Percentiles rank a stretch among this genome's conserved stretches.
Conservation (phyloP, 2,113 vertebrate species). For the Seriola aureovittata region DNA sequence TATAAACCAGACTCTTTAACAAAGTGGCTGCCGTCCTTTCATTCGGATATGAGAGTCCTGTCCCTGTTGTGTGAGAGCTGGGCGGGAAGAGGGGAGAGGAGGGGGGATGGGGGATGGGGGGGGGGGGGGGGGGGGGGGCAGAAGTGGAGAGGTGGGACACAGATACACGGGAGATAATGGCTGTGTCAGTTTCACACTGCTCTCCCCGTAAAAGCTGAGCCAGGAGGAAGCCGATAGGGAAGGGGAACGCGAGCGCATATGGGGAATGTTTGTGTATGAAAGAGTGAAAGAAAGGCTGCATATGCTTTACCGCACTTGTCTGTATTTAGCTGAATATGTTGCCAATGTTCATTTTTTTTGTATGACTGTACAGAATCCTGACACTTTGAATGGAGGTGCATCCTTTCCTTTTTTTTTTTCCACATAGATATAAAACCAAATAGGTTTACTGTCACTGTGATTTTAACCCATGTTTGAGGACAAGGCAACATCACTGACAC, state of each 20-base stretch:
- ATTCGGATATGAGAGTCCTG: constrained; percentile 22
- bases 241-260: constrained; percentile 15
- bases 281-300: not conserved
- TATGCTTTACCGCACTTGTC: not conserved
- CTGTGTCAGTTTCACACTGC: constrained; percentile 65
- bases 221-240: constrained; percentile 39
- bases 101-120: not conserved
- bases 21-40: constrained; percentile 27
- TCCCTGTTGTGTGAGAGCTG: constrained; percentile 36
- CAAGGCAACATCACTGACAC: too few relatives aligned
- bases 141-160: not conserved
- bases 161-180: constrained; percentile 59
- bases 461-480: too few relatives aligned
- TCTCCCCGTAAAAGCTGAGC: constrained; percentile 57
- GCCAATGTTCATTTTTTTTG: too few relatives aligned
- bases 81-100: not conserved
- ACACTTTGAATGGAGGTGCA: too few relatives aligned
- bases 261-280: not conserved
- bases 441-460: too few relatives aligned
- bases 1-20: constrained; percentile 30
- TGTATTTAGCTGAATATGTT: not conserved
- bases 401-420: too few relatives aligned
- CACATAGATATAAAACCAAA: too few relatives aligned
- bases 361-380: too few relatives aligned
- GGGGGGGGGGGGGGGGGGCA: not conserved